phyloP scores from a whole-genome alignment of 2,797 vertebrate species.

The Acanthurus lineatus region DNA sequence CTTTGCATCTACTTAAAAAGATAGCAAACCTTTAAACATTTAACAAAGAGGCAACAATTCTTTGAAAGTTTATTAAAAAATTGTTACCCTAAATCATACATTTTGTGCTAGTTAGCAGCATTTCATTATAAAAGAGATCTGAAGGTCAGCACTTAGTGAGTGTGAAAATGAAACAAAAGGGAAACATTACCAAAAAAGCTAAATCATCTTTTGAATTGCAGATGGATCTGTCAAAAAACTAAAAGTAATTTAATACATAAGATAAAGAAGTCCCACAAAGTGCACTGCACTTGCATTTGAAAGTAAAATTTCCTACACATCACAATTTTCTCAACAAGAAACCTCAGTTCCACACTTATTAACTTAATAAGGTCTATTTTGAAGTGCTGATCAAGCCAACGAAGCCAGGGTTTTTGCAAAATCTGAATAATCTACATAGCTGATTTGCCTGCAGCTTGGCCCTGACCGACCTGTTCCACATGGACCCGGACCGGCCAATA shows the following conservation, averaged over 20 bases:
- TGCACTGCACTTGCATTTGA: neutral
- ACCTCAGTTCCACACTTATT: neutral
- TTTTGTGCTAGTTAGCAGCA: no score
- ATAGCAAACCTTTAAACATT: no score
- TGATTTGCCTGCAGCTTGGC: constrained; percentile 33
- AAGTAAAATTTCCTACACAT: neutral
- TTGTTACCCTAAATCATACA: no score
- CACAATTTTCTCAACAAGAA: neutral
- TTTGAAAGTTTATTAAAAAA: no score
- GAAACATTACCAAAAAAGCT: neutral
- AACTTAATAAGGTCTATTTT: neutral
- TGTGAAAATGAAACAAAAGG: neutral
- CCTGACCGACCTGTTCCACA: constrained; percentile 28
- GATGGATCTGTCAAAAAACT: neutral
- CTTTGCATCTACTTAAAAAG: neutral
- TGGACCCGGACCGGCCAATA: constrained; percentile 38
- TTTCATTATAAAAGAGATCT: no score
- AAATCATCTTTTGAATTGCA: neutral
- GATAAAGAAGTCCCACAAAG: no score
- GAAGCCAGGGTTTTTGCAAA: constrained; percentile 9
- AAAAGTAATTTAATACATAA: neutral
- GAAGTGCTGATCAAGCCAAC: constrained; percentile 3
- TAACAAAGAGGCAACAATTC: no score
- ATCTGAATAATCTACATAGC: constrained; percentile 45
- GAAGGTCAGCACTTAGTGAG: neutral